These are phyloP conservation scores for Cryptomyrus ogoouensis DNA, from an alignment of 2,113 vertebrate genomes.

Conservation along the genomic window DNA sequence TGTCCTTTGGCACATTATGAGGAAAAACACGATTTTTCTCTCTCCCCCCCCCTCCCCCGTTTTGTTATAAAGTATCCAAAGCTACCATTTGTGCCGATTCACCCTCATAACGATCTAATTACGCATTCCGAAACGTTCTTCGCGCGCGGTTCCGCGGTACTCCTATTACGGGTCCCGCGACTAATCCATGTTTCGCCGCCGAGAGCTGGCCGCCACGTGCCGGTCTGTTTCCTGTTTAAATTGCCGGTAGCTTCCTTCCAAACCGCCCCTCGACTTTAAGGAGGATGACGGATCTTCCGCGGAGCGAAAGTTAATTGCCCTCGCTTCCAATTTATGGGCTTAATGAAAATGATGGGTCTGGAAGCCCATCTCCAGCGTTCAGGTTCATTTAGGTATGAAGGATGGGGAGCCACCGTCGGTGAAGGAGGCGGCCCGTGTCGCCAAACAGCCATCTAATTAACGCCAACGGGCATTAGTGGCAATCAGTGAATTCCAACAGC, in stretches of 20 bases:
- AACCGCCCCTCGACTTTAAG: slow-evolving; percentile 5
- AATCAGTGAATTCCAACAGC: background rate
- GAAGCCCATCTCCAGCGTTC: background rate
- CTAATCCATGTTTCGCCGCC: background rate
- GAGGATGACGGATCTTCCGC: background rate
- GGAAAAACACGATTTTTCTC: background rate
- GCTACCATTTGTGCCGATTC: background rate
- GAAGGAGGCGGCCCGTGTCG: background rate
- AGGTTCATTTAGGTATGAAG: background rate
- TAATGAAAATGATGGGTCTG: background rate
- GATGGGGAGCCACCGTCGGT: background rate
- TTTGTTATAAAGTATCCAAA: background rate
- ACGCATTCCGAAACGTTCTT: background rate
- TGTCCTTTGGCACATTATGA: background rate
- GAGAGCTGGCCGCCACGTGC: background rate
- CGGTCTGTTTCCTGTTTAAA: background rate
- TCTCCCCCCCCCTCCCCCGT: background rate
- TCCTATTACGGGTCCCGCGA: background rate
- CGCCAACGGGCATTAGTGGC: background rate
- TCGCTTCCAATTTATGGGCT: background rate
- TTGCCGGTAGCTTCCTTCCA: background rate
- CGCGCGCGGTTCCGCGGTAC: background rate
- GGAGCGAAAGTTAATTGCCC: slow-evolving; percentile 7
- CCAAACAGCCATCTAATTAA: background rate
- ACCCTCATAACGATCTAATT: background rate